phyloP scores from a whole-genome alignment of 2,113 vertebrate genomes.

The Coturnix japonica region DNA sequence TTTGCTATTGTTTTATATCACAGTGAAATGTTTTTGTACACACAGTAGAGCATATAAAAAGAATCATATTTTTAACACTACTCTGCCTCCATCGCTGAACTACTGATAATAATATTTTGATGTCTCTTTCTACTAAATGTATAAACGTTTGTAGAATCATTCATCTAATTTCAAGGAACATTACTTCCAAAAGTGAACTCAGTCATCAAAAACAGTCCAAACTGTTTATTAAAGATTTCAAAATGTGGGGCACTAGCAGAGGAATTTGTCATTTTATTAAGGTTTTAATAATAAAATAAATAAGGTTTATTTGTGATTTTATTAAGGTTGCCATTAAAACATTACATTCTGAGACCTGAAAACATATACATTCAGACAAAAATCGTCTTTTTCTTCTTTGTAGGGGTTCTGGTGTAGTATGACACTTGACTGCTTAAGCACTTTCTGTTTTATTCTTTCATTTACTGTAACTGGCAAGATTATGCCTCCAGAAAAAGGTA shows the following conservation, averaged over 20 bases:
- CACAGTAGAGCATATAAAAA: not conserved
- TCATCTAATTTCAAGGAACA: conserved; percentile 9
- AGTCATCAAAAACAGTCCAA: not conserved
- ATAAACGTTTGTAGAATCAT: conserved; percentile 35
- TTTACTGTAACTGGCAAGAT: not conserved
- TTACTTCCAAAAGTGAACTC: not conserved
- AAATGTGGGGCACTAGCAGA: not conserved
- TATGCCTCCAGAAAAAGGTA: not conserved
- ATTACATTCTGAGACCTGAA: not conserved
- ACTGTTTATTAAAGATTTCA: conserved; percentile 8
- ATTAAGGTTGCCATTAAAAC: not conserved
- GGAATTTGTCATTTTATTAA: not conserved
- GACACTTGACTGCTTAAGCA: not conserved
- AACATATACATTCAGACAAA: not conserved
- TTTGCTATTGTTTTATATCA: not conserved
- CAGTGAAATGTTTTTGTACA: not conserved
- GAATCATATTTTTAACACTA: not conserved
- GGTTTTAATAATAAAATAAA: too few relatives aligned
- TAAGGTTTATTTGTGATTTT: not conserved
- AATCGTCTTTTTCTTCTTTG: not conserved
- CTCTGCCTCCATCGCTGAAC: not conserved
- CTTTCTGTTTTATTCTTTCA: not conserved
- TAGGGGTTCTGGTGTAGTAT: not conserved
- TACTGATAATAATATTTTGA: not conserved
- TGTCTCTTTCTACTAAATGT: not conserved